Evolutionary conservation across 2,113 vertebrate species (phyloP), one percentile per base, ranked within the genome.

Genomic region (Accipiter cooperii): DNA sequence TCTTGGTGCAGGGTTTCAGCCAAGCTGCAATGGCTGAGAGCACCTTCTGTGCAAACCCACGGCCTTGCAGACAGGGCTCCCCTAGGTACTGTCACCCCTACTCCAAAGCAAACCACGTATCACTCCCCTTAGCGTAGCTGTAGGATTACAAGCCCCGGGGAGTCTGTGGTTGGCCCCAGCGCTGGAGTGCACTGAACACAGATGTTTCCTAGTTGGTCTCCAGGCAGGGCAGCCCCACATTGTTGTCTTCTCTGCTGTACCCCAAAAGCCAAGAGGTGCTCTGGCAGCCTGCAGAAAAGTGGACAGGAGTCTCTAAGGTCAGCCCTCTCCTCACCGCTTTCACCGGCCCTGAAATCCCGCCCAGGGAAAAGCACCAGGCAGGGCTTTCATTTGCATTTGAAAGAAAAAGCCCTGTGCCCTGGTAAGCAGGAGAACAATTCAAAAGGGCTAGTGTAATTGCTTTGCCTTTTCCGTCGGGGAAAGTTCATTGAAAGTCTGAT

Each of bases 381-480:
- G 36, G 21, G 49, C 21, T 64, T 80, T 38, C 22, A 31, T 36
- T 84, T 76, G 47, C 52, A 26, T 68, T 54, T 73, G 52, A 40
- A 68, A 46, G 76, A 88, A 63, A 36, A 76, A 86, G 19, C 22
- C 31, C 38, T 49, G 7, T 2, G 5, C 55, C 36, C 47, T 49
- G 36, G 40, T 38, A 34, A 81, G 61, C 57, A 38, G 63, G 34
- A 55, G 34, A 24, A 49, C 64, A 77, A 21, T 10, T 52, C 61
- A 33, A 34, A 54, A 44, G 44, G 69, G 28, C 51, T 71, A 42
- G 38, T 38, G 83, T 76, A 46, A 82, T 60, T 87, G 77, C 87
- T 84, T 54, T 91, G 81, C 70, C 44, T 74, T 91, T 90, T 87
- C 74, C 82, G n/a, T 33, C 34, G 64, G 36, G 47, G 63, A n/a